Evolutionary conservation across 2,113 vertebrate genomes (phyloP).

Genomic region (Siniperca knerii): DNA sequence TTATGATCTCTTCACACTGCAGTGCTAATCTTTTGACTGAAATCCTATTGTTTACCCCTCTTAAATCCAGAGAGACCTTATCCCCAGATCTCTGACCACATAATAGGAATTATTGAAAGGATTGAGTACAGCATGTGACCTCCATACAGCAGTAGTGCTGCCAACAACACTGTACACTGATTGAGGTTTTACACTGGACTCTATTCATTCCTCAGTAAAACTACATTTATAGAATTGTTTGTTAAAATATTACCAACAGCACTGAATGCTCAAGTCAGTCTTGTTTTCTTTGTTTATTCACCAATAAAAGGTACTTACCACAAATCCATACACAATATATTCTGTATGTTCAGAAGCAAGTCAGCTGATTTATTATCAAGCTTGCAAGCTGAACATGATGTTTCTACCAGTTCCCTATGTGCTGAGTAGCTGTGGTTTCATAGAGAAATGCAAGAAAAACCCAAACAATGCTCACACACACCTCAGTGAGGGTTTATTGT

Average conservation of each 20-base stretch:
- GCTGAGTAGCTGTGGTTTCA: not conserved
- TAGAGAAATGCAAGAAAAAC: not conserved
- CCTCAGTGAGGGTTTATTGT: conserved; percentile 21
- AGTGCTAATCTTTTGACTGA: conserved; percentile 61
- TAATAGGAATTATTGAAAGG: conserved; percentile 75
- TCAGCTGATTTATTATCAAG: conserved; percentile 8
- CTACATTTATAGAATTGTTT: not conserved
- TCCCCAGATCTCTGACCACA: conserved; percentile 66
- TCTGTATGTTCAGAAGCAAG: conserved; percentile 15
- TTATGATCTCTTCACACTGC: conserved; percentile 58
- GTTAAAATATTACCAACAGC: not conserved
- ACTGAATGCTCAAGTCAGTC: not conserved
- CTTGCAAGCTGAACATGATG: not conserved
- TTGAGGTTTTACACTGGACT: conserved; percentile 5
- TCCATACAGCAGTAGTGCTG: conserved; percentile 43
- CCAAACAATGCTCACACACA: not conserved
- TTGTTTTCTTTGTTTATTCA: conserved; percentile 12
- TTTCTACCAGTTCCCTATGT: not conserved
- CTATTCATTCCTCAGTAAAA: conserved; percentile 16
- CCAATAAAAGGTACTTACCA: not conserved
- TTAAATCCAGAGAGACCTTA: conserved; percentile 68
- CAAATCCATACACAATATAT: not conserved
- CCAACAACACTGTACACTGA: conserved; percentile 7
- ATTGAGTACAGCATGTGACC: conserved; percentile 80
- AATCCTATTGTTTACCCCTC: conserved; percentile 72